Base-by-base conservation (phyloP, 2,888 invertebrate species). In the Embidobia sp. region DNA sequence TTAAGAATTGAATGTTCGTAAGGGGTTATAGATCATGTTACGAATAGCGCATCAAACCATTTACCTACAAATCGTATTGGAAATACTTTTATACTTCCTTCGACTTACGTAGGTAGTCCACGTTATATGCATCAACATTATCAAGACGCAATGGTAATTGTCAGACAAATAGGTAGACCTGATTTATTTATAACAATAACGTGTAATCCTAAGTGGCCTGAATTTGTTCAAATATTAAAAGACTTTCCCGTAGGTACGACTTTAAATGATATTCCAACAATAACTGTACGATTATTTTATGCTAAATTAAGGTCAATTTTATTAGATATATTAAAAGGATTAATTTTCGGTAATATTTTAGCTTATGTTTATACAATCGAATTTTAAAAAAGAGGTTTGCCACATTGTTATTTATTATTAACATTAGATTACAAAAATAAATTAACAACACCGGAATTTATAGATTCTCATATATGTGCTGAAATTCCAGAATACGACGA, bases 1-100 rank as follows among this genome's bases (percentile, higher is more conserved):
- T 44, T 57, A 31, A 57, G 42, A 55, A 55, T 55, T 40, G 53
- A 55, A 55, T 57, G 42, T 29, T 57, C 42, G 29, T 26, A 57
- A 31, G 57, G 57, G 7, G 7, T 42, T 29, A 26, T 42, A 22
- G 44, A 59, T 29, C 55, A 55, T 40, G 55, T 55, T 5, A 15
- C 15, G 27, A 35, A 55, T n/a, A 27, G 40, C 40, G 55, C 55
- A 7, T 55, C 27, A 4, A 55, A 55, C 40, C 2, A 51, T 35
- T 33, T 2, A 29, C 3, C 3, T n/a, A 29, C 3, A 33, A 22
- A 51, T 31, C 16, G 26, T 10, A 18, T 48, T 10, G 48, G 48
- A 18, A 48, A 16, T 48, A 49, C 33, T 13, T 49, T 31, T 3
- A 19, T 53, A 26, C 26, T 37, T 10, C 51, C 51, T 13, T 10